A percentile compares a stretch with the other conserved stretches of the same genome.
Evolutionary conservation across 2,888 invertebrate genomes (phyloP).

Genomic region (Diarsia dahlii): DNA sequence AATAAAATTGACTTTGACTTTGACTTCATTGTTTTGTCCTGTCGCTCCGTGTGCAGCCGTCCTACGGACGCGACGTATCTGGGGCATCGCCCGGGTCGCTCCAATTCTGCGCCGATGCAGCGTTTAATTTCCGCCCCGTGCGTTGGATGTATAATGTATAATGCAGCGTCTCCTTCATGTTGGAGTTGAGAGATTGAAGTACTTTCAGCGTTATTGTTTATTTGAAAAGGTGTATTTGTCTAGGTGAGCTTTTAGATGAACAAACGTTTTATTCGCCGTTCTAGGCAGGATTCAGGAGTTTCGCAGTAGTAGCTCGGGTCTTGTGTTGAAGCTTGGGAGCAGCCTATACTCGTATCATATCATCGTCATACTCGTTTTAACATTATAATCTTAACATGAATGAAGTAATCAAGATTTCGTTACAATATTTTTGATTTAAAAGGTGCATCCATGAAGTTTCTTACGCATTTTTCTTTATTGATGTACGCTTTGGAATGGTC

Average conservation of each 20-base stretch:
- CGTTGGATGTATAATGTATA: slow-evolving; percentile 55
- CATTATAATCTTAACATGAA: too few relatives aligned
- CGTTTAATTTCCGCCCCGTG: slow-evolving; percentile 71
- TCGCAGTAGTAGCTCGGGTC: not conserved
- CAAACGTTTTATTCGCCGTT: not conserved
- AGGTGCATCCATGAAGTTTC: too few relatives aligned
- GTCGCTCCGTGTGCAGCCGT: slow-evolving; percentile 31
- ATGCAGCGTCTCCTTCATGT: slow-evolving; percentile 49
- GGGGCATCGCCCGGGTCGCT: slow-evolving; percentile 68
- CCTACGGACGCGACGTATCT: slow-evolving; percentile 59
- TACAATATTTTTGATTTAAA: too few relatives aligned
- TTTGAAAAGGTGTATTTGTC: not conserved
- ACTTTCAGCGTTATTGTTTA: slow-evolving; percentile 26
- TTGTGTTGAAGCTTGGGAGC: not conserved
- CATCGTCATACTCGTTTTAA: too few relatives aligned
- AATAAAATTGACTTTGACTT: too few relatives aligned
- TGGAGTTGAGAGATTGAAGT: slow-evolving; percentile 27
- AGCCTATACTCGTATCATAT: too few relatives aligned
- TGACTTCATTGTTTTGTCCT: slow-evolving; percentile 7
- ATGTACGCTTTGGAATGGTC: too few relatives aligned
- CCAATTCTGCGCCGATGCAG: slow-evolving; percentile 68
- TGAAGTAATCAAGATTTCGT: too few relatives aligned
- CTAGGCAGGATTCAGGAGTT: not conserved
- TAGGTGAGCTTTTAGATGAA: not conserved
- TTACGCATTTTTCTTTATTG: too few relatives aligned